Evolutionary conservation across 2,113 vertebrate species (phyloP).

Genomic region (Epinephelus moara): DNA sequence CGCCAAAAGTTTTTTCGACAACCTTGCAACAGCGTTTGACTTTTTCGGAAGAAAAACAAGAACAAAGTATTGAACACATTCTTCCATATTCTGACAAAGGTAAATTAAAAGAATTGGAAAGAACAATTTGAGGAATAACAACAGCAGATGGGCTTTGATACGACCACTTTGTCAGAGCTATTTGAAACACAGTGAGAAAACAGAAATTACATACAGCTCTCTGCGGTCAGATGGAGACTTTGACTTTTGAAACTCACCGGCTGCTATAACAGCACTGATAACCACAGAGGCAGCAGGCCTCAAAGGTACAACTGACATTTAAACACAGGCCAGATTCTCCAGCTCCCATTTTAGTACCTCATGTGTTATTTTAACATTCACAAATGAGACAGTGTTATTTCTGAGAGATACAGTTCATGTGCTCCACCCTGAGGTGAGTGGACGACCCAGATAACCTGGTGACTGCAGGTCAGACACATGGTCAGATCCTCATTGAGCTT

Average conservation of each 20-base stretch:
- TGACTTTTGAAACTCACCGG: conserved; percentile 10
- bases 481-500: neutral
- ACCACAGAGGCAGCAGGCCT: conserved; percentile 13
- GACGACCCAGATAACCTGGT: conserved; percentile 51
- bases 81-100: neutral
- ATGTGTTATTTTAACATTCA: conserved; percentile 39
- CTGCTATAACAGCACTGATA: conserved; percentile 4
- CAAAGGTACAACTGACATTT: conserved; percentile 55
- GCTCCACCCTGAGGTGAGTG: conserved; percentile 27
- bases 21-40: neutral
- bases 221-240: neutral
- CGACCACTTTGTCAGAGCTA: conserved; percentile 1
- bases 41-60: neutral
- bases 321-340: neutral
- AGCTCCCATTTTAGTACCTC: neutral
- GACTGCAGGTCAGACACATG: conserved; percentile 34
- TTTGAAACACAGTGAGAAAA: neutral
- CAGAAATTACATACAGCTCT: neutral
- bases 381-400: conserved; percentile 23
- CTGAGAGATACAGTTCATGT: conserved; percentile 9
- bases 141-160: conserved; percentile 30
- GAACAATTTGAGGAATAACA: conserved; percentile 7
- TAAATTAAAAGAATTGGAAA: neutral
- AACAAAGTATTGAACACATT: neutral
- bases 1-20: neutral